Conservation (phyloP, 2,113 vertebrate species). For the Nycticebus coucang region DNA sequence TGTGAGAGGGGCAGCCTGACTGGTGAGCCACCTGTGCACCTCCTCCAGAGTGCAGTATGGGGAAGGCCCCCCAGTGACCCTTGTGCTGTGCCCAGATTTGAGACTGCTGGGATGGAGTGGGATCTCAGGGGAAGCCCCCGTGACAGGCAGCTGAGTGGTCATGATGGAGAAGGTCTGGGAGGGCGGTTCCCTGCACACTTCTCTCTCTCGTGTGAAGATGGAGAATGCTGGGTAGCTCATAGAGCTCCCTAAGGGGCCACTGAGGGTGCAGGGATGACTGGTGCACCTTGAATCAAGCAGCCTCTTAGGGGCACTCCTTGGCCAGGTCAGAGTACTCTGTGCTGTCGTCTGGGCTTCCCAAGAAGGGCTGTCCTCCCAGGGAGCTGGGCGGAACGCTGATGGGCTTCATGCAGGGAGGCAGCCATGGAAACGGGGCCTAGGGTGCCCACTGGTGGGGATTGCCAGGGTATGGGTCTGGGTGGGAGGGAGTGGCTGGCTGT, state of each 20-base stretch:
- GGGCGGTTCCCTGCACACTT: background rate
- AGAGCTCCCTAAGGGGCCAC: background rate
- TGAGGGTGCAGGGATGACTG: background rate
- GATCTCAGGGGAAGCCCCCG: background rate
- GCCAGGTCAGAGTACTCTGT: background rate
- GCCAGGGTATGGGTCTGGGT: too few relatives aligned
- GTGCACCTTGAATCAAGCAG: background rate
- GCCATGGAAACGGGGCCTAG: background rate
- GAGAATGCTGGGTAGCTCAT: conserved; percentile 23
- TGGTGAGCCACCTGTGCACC: background rate
- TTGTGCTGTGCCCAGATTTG: background rate
- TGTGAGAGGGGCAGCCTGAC: background rate
- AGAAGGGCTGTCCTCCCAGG: background rate
- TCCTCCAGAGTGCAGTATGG: background rate
- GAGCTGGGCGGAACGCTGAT: background rate
- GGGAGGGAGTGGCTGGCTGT: background rate
- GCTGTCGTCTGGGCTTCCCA: background rate
- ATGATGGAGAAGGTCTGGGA: background rate
- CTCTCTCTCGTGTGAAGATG: conserved; percentile 33
- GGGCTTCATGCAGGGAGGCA: background rate
- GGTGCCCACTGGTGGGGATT: background rate
- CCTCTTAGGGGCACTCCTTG: background rate
- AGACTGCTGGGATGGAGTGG: background rate
- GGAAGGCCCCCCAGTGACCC: background rate
- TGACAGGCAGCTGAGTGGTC: background rate